These are phyloP conservation scores for Trematomus bernacchii DNA, from an alignment of 2,797 vertebrate genomes.

Conservation along the genomic window DNA sequence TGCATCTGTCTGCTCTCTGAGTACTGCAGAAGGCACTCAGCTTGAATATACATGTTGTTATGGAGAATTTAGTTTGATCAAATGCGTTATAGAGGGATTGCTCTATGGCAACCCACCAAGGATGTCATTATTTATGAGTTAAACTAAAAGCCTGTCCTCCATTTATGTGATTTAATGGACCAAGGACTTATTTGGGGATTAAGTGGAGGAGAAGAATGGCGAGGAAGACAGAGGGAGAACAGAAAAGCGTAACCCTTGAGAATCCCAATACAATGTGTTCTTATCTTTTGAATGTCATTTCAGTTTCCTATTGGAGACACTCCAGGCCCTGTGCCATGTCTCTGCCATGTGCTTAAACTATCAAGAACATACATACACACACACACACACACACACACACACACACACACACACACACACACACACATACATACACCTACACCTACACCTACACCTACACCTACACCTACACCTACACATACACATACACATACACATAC, in stretches of 20 bases:
- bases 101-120: conserved; percentile 51
- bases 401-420: not conserved
- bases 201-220: conserved; percentile 61
- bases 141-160: conserved; percentile 71
- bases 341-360: conserved; percentile 31
- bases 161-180: conserved; percentile 72
- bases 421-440: not conserved
- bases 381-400: no score
- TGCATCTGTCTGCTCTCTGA: not conserved
- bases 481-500: not conserved
- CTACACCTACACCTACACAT: not conserved
- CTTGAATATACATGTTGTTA: conserved; percentile 48
- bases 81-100: conserved; percentile 47
- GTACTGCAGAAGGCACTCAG: conserved; percentile 9
- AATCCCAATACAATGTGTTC: conserved; percentile 63
- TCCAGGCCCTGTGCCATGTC: conserved; percentile 20
- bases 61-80: conserved; percentile 55
- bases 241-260: conserved; percentile 58
- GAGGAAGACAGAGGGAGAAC: conserved; percentile 53
- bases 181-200: conserved; percentile 72
- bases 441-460: not conserved
- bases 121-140: conserved; percentile 77
- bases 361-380: not conserved
- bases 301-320: conserved; percentile 55
- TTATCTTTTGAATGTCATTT: conserved; percentile 82